These are phyloP conservation scores for Hemibagrus wyckioides DNA, from an alignment of 2,113 vertebrate species.

Conservation along the genomic window DNA sequence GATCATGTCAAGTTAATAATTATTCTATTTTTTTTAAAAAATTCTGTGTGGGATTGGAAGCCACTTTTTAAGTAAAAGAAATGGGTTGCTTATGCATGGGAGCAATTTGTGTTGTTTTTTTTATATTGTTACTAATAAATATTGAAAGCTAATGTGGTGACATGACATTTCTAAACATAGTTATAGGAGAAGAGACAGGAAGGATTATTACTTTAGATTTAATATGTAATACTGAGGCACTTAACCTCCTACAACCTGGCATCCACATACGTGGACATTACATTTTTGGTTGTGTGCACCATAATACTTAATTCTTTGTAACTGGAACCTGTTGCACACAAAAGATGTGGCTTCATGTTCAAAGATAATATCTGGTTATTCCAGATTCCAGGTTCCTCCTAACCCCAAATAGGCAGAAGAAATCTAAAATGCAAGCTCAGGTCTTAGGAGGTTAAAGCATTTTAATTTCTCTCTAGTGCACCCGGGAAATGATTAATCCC, in stretches of 20 bases:
- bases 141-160: neutral
- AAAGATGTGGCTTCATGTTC: too few relatives aligned
- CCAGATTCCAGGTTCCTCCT: too few relatives aligned
- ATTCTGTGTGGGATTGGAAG: neutral
- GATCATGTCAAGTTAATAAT: neutral
- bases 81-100: neutral
- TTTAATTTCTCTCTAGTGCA: neutral
- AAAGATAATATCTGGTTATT: too few relatives aligned
- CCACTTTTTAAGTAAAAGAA: neutral
- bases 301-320: too few relatives aligned
- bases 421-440: too few relatives aligned
- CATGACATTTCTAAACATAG: neutral
- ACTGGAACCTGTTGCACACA: too few relatives aligned
- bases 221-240: neutral
- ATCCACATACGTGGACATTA: too few relatives aligned
- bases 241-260: too few relatives aligned
- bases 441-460: too few relatives aligned
- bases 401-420: too few relatives aligned
- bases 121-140: neutral
- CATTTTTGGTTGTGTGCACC: too few relatives aligned
- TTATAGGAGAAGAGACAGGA: neutral
- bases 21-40: neutral
- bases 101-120: neutral
- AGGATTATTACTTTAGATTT: neutral
- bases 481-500: neutral